Evolutionary conservation across 2,113 vertebrate genomes (phyloP).

Genomic region (Pungitius pungitius): DNA sequence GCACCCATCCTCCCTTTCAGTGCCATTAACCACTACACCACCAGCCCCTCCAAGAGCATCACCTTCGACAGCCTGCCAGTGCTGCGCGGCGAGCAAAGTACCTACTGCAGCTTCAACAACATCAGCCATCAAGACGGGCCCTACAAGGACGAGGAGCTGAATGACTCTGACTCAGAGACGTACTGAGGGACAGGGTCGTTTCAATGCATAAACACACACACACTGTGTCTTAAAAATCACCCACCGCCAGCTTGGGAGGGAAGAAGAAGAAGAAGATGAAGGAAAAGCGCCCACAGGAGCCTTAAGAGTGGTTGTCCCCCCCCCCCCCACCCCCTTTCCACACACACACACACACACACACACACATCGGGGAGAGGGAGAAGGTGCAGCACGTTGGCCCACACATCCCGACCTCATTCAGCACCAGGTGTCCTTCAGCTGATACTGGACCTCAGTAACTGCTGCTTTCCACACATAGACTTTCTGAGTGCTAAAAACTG

Average conservation of each 20-base stretch:
- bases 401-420: constrained; percentile 66
- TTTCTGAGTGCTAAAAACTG: constrained; percentile 47
- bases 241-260: constrained; percentile 67
- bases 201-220: constrained; percentile 58
- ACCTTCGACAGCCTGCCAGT: constrained; percentile 93
- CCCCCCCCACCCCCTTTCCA: neutral
- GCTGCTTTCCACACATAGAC: constrained; percentile 61
- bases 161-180: constrained; percentile 98
- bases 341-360: no score
- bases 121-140: constrained; percentile 90
- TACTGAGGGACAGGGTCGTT: constrained; percentile 81
- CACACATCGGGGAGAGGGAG: constrained; percentile 32
- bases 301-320: constrained; percentile 59
- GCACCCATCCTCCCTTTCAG: constrained; percentile 89
- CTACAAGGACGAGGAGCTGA: constrained; percentile 93
- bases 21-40: constrained; percentile 94
- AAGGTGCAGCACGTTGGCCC: constrained; percentile 67
- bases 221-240: constrained; percentile 77
- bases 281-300: constrained; percentile 67
- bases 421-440: constrained; percentile 69
- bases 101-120: constrained; percentile 97
- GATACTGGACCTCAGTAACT: constrained; percentile 60
- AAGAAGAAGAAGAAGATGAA: constrained; percentile 51
- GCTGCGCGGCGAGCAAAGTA: constrained; percentile 89
- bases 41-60: constrained; percentile 93